Conservation (phyloP, 2,888 invertebrate species). For the Oscheius sp. region DNA sequence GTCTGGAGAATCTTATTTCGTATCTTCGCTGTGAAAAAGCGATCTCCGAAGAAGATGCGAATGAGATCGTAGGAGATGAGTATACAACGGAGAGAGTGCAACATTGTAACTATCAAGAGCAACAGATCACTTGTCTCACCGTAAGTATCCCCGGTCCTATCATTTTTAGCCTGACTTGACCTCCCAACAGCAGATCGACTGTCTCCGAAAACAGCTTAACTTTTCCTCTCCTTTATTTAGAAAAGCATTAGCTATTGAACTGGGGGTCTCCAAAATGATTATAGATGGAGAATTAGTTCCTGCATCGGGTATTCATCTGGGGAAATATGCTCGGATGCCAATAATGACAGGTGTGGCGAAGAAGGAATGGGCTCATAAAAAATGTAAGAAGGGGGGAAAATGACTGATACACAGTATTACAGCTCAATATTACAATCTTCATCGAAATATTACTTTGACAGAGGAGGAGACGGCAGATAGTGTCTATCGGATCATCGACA, state of each 20-base stretch:
- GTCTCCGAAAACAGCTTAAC: slow-evolving; percentile 65
- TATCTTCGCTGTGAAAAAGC: slow-evolving; percentile 64
- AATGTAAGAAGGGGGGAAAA: slow-evolving; percentile 49
- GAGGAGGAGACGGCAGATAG: slow-evolving; percentile 55
- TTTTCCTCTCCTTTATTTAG: slow-evolving; percentile 63
- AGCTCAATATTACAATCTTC: slow-evolving; percentile 68
- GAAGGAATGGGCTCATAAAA: slow-evolving; percentile 70
- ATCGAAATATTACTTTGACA: slow-evolving; percentile 52
- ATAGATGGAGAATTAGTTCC: slow-evolving; percentile 69
- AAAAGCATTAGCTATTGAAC: slow-evolving; percentile 65
- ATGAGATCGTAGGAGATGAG: slow-evolving; percentile 57
- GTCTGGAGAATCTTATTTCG: slow-evolving; percentile 60
- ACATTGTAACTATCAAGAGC: slow-evolving; percentile 52
- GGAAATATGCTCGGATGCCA: slow-evolving; percentile 63
- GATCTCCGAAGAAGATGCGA: slow-evolving; percentile 56
- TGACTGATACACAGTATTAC: too few relatives aligned
- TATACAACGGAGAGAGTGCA: slow-evolving; percentile 41
- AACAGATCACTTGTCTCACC: slow-evolving; percentile 49
- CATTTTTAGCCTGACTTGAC: slow-evolving; percentile 37
- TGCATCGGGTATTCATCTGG: slow-evolving; percentile 52
- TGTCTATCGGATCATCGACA: slow-evolving; percentile 63
- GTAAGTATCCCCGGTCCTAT: slow-evolving; percentile 21
- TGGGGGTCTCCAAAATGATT: slow-evolving; percentile 70
- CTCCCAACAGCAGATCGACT: slow-evolving; percentile 49
- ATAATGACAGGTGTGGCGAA: slow-evolving; percentile 69